phyloP scores from a whole-genome alignment of 2,888 invertebrate species.

The Cheilosia impressa region DNA sequence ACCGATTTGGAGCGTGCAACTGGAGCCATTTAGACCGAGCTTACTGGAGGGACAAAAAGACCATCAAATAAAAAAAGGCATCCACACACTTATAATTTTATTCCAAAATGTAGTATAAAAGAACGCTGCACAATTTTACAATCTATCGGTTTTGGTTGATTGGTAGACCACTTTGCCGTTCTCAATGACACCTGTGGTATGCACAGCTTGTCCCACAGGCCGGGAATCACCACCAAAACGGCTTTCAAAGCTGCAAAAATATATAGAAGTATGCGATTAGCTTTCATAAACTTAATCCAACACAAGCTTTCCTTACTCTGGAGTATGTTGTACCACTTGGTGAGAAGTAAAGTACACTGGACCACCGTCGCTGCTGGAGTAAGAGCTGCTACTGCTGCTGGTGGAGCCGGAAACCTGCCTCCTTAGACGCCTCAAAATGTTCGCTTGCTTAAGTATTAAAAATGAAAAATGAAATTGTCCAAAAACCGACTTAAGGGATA shows the following conservation, averaged over 20 bases:
- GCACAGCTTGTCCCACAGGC: conserved; percentile 67
- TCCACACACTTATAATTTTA: background rate
- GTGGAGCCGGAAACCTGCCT: conserved; percentile 30
- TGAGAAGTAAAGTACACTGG: conserved; percentile 66
- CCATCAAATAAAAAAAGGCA: background rate
- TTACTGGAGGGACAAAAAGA: background rate
- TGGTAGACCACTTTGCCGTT: conserved; percentile 65
- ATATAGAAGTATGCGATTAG: background rate
- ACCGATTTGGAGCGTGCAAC: background rate
- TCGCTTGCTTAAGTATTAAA: conserved; percentile 51
- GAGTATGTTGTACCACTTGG: conserved; percentile 59
- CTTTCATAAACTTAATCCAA: background rate
- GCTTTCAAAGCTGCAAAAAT: conserved; percentile 65
- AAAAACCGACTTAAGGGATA: background rate
- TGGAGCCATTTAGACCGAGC: background rate
- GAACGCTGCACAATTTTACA: conserved; percentile 25
- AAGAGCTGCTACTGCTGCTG: conserved; percentile 35
- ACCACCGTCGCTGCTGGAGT: conserved; percentile 68
- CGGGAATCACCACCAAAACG: conserved; percentile 67
- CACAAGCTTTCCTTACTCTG: conserved; percentile 34
- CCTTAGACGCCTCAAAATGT: conserved; percentile 62
- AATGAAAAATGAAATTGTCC: background rate
- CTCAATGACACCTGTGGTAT: conserved; percentile 73
- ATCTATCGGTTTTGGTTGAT: conserved; percentile 21
- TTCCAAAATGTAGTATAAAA: conserved; percentile 27